Evolutionary conservation across 1,140 invertebrate species (phyloP).

Genomic region (Cotesia glomerata): DNA sequence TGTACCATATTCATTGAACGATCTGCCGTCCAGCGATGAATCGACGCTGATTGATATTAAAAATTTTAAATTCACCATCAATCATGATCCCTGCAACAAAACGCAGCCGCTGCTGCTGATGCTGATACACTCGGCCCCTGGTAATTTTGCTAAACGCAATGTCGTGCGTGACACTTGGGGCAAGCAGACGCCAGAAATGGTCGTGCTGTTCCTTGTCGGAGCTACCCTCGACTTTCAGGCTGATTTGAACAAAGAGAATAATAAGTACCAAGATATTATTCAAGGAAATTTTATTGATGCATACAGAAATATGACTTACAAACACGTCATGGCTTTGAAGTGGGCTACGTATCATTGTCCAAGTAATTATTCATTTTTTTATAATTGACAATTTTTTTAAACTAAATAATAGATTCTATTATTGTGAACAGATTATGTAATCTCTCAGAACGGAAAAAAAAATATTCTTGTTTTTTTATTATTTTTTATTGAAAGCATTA

Average conservation of each 20-base stretch:
- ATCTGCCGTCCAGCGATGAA: constrained; percentile 54
- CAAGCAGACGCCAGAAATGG: constrained; percentile 51
- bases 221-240: constrained; percentile 61
- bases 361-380: constrained; percentile 44
- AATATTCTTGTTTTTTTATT: no score
- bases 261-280: constrained; percentile 72
- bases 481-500: no score
- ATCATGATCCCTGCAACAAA: constrained; percentile 63
- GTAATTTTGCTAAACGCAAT: constrained; percentile 67
- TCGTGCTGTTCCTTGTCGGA: constrained; percentile 76
- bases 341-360: constrained; percentile 77
- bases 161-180: constrained; percentile 76
- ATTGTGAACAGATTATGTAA: no score
- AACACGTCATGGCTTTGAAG: constrained; percentile 84
- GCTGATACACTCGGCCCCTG: constrained; percentile 73
- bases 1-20: constrained; percentile 41
- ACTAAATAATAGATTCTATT: not conserved
- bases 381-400: not conserved
- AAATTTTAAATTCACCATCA: constrained; percentile 67
- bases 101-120: constrained; percentile 66
- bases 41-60: constrained; percentile 65
- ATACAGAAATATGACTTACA: constrained; percentile 87
- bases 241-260: constrained; percentile 68
- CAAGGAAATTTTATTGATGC: constrained; percentile 80
- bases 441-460: no score